Base-by-base conservation (phyloP, 2,113 vertebrate genomes). In the Amblyornis subalaris region DNA sequence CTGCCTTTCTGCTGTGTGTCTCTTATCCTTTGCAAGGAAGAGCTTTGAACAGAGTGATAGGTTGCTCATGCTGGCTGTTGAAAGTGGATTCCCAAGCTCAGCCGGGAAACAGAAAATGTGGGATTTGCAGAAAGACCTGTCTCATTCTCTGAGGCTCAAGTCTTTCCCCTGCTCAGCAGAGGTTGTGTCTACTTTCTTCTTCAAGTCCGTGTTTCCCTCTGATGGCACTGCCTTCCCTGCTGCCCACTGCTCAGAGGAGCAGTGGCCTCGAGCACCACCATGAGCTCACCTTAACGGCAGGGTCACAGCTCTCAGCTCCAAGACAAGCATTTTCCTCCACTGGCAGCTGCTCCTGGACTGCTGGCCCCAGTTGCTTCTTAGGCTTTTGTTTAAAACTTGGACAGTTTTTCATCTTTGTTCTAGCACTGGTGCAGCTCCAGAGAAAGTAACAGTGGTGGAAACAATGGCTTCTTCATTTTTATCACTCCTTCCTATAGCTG, bases 351-450 rank as follows among this genome's bases (percentile, higher is more conserved):
- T 90, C 19, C 72, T 90, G 35, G 54, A 45, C 71, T 86, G 64
- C 44, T 58, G 70, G 66, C 10, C 62, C 12, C 29, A 50, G 20
- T 51, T 79, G 21, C n/a, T 90, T 86, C 61, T 94, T 61, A 81
- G 60, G 72, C 94, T 94, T 95, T 96, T 96, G 95, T 96, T 93
- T 95, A 88, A 93, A 94, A 93, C 64, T 95, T 95, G 95, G 92
- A 62, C 17, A 57, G 25, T 86, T 93, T 93, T 77, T 90, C 44
- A 51, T 90, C 57, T 96, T 94, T 96, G 79, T 96, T 90, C 36
- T 81, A 86, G 57, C 18, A 38, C 40, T 96, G 83, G 48, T 88
- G 85, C 51, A 44, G 60, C 90, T 95, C 88, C 95, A 94, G 92
- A 92, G 71, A 90, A 93, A 92, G 85, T 67, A 88, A 53, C 53